Conservation (phyloP, 2,797 vertebrate genomes). For the Diplodus sargus region DNA sequence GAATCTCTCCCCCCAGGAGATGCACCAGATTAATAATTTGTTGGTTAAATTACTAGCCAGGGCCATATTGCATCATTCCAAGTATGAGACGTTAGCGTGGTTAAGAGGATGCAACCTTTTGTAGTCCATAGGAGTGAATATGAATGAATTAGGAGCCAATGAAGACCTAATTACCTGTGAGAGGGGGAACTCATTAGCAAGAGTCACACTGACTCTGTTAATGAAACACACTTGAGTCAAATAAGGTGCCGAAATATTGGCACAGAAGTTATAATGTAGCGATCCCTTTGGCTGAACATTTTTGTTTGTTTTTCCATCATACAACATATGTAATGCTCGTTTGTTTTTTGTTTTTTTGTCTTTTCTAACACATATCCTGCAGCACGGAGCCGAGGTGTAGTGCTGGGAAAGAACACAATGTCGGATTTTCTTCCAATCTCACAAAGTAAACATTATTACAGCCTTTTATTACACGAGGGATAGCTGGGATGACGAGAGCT, state of each 20-base stretch:
- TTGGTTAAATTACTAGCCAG: conserved; percentile 68
- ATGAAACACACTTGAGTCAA: conserved; percentile 31
- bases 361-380: background rate
- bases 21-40: conserved; percentile 72
- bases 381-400: background rate
- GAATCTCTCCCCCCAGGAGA: conserved; percentile 71
- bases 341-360: background rate
- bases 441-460: conserved; percentile 27
- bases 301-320: too few relatives aligned
- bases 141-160: conserved; percentile 51
- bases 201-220: conserved; percentile 17
- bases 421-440: conserved; percentile 19
- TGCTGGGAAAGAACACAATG: conserved; percentile 8
- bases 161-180: conserved; percentile 53
- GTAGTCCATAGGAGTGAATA: conserved; percentile 43
- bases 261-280: background rate
- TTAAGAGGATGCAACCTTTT: conserved; percentile 66
- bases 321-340: background rate
- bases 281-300: background rate
- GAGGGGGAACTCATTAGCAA: conserved; percentile 44
- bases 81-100: conserved; percentile 50
- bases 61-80: conserved; percentile 66
- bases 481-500: conserved; percentile 15
- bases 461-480: conserved; percentile 24
- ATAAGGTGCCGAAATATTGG: conserved; percentile 2